A percentile compares a stretch with the other conserved stretches of the same genome.
Evolutionary conservation across 2,113 vertebrate species (phyloP).

Genomic region (Stercorarius parasiticus): DNA sequence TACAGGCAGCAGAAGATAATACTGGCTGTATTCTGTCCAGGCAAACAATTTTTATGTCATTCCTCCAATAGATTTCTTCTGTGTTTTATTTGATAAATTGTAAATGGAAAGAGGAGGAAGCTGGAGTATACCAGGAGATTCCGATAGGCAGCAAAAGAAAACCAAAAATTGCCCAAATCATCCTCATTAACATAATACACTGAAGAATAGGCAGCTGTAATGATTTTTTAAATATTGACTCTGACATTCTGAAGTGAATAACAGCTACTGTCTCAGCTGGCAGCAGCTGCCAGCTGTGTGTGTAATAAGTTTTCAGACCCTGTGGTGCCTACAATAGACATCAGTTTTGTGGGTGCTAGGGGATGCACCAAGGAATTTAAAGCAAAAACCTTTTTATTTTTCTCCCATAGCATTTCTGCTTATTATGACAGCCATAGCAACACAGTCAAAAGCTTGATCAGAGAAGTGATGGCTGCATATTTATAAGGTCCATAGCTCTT

Average conservation of each 20-base stretch:
- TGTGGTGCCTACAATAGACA: not conserved
- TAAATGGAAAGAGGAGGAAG: not conserved
- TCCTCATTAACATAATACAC: not conserved
- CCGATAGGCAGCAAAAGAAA: not conserved
- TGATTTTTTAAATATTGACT: constrained; percentile 34
- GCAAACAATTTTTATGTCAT: not conserved
- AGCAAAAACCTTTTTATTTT: constrained; percentile 31
- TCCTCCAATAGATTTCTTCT: not conserved
- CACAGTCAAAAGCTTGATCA: constrained; percentile 69
- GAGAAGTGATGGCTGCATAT: constrained; percentile 50
- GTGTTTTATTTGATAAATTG: not conserved
- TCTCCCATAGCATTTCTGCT: constrained; percentile 32
- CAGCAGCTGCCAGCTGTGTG: not conserved
- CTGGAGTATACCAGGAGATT: not conserved
- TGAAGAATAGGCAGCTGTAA: not conserved
- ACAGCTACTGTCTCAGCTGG: not conserved
- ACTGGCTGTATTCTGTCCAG: not conserved
- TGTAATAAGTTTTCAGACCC: constrained; percentile 18
- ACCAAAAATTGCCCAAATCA: not conserved
- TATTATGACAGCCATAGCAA: constrained; percentile 68
- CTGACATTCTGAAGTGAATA: not conserved
- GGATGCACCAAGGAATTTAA: constrained; percentile 36
- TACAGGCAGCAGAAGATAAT: not conserved
- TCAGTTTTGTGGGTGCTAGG: constrained; percentile 35
- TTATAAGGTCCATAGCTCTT: constrained; percentile 58